Conservation (phyloP, 2,797 vertebrate genomes). For the Knipowitschia caucasica region DNA sequence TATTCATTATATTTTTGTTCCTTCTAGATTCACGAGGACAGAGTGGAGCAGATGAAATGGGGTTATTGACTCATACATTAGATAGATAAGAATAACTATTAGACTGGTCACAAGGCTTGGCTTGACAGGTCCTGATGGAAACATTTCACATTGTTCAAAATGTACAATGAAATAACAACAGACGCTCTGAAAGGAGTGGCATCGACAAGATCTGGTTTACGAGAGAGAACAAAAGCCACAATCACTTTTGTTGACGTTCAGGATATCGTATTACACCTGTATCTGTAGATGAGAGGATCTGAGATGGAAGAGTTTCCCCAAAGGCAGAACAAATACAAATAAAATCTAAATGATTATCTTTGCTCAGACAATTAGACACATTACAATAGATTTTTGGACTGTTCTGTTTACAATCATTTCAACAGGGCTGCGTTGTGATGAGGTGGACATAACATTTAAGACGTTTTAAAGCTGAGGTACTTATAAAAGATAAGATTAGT, state of each 20-base stretch:
- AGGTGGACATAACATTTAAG: not conserved
- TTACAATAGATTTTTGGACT: not conserved
- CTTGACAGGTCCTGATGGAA: too few species aligned
- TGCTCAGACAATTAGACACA: not conserved
- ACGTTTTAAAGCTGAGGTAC: too few species aligned
- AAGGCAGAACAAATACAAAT: slow-evolving; percentile 17
- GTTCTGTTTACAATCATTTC: slow-evolving; percentile 4
- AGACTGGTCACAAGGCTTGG: too few species aligned
- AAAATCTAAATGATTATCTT: not conserved
- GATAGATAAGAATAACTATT: too few species aligned
- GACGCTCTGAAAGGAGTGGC: slow-evolving; percentile 16
- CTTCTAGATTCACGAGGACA: too few species aligned
- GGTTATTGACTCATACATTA: too few species aligned
- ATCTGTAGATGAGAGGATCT: slow-evolving; percentile 2
- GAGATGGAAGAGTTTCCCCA: slow-evolving; percentile 17
- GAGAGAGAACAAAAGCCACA: not conserved
- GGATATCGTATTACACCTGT: slow-evolving; percentile 33
- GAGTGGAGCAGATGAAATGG: too few species aligned
- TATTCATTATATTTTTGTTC: too few species aligned
- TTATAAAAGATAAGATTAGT: slow-evolving; percentile 6
- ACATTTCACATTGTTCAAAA: not conserved
- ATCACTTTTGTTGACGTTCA: not conserved
- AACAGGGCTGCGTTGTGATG: not conserved
- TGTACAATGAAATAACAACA: not conserved
- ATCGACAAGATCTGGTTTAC: slow-evolving; percentile 1